Evolutionary conservation across 1,140 invertebrate genomes (phyloP).

Genomic region (Oncopodura yosiiana): DNA sequence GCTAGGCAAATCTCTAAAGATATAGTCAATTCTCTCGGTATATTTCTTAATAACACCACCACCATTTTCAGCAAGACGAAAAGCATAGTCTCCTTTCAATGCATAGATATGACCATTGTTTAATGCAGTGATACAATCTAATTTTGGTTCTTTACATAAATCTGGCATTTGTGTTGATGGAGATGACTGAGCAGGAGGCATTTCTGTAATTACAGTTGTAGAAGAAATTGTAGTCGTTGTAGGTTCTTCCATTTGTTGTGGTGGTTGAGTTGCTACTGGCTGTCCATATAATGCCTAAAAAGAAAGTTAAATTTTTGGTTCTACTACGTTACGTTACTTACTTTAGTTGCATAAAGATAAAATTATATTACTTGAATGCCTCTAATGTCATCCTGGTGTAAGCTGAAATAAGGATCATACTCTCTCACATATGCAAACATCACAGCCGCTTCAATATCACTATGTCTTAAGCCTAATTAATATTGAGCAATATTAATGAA

Average conservation of each 20-base stretch:
- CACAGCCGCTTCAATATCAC: constrained; percentile 19
- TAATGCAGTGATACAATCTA: constrained; percentile 16
- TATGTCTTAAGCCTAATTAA: constrained; percentile 33
- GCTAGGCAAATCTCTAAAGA: constrained; percentile 1
- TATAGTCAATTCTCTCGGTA: constrained; percentile 9
- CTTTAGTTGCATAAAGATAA: constrained; percentile 3
- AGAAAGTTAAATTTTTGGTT: too few relatives aligned
- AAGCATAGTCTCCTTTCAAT: constrained; percentile 15
- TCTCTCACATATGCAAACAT: constrained; percentile 19
- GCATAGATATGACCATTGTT: constrained; percentile 12
- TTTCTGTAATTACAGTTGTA: too few relatives aligned
- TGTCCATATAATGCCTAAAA: too few relatives aligned
- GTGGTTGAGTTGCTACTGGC: not conserved
- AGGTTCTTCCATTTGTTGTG: not conserved
- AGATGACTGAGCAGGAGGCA: not conserved
- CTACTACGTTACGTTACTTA: not conserved
- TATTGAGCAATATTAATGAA: too few relatives aligned
- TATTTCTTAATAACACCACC: not conserved
- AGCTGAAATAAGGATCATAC: constrained; percentile 11
- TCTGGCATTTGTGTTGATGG: constrained; percentile 4
- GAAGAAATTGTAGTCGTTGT: not conserved
- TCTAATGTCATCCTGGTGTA: constrained; percentile 18
- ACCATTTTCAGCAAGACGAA: constrained; percentile 10
- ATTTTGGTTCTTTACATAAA: not conserved
- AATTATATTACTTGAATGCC: constrained; percentile 13